Evolutionary conservation across 1,140 invertebrate genomes (phyloP), one percentile per base, ranked within the genome.

Genomic region (Neodiprion lecontei): DNA sequence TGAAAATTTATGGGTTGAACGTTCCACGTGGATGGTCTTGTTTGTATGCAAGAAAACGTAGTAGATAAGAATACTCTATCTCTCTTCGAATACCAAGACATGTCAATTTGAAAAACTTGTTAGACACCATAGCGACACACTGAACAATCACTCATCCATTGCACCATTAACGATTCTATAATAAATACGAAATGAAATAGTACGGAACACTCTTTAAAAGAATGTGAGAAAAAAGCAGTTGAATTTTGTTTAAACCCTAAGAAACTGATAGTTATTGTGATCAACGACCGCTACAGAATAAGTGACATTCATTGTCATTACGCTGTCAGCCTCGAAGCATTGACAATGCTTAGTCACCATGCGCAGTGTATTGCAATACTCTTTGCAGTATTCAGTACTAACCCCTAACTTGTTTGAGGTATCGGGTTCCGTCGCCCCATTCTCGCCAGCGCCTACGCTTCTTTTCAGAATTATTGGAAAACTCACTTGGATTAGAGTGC

Each of bases 391-490:
- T 69, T 67, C 17, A 70, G 3, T 61, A 74, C 83, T 85, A 88
- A 76, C 85, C 84, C 75, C 81, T 84, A 79, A 87, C 82, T 76
- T 88, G 86, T 66, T 87, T 88, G 72, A 86, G 80, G 79, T 86
- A 86, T 73, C 80, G 82, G 49, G 83, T 82, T 48, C 83, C 83
- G 10, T 87, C 87, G 3, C 84, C 84, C 83, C 86, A 87, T 48
- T 86, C 84, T 28, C 83, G 80, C 83, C 85, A 86, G 72, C 82
- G 82, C 71, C 80, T 82, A 69, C 84, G 84, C 72, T 83, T 82
- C 48, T 86, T 88, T 17, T 85, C 84, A 7, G 82, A 76, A 12
- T 76, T 76, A 47, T 75, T 86, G 47, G 84, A 74, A 67, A 82
- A 86, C 68, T 86, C 85, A 67, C 75, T 86, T 9, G 81, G 77